phyloP scores from a whole-genome alignment of 2,797 vertebrate species.

The Xenopus petersii region DNA sequence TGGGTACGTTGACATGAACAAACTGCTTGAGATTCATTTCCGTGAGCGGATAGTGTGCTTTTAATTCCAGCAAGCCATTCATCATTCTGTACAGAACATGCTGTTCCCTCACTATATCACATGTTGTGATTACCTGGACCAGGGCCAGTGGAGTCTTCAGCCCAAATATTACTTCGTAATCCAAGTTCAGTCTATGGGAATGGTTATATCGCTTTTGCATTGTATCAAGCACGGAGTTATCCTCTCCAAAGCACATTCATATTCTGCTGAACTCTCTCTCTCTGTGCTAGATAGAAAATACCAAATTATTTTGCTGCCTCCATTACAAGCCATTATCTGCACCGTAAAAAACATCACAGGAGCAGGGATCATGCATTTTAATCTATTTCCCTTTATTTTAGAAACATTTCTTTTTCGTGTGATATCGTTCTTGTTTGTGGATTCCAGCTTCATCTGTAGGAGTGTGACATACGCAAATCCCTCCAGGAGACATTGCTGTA shows the following conservation, averaged over 20 bases:
- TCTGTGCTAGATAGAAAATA: constrained; percentile 12
- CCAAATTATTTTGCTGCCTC: constrained; percentile 13
- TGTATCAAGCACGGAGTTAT: not conserved
- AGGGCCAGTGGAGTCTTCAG: too few species aligned
- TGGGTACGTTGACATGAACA: too few species aligned
- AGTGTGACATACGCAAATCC: too few species aligned
- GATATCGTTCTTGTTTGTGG: not conserved
- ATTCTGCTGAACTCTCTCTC: not conserved
- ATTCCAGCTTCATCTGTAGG: too few species aligned
- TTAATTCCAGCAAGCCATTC: too few species aligned
- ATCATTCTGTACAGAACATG: too few species aligned
- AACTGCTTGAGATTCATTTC: not conserved
- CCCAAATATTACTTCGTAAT: too few species aligned
- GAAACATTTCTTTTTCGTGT: not conserved
- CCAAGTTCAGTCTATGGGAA: too few species aligned
- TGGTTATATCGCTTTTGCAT: too few species aligned
- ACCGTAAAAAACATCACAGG: constrained; percentile 10
- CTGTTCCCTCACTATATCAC: too few species aligned
- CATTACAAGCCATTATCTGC: constrained; percentile 18
- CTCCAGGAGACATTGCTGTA: too few species aligned
- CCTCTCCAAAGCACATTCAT: constrained; percentile 7
- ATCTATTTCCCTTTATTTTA: constrained; percentile 20
- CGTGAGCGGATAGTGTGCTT: not conserved
- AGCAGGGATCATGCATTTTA: constrained; percentile 20
- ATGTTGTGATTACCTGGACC: not conserved